A percentile compares a stretch with the other conserved stretches of the same genome.
These are phyloP conservation scores for Lordiphosa stackelbergi DNA, from an alignment of 1,140 invertebrate genomes.

Conservation along the genomic window DNA sequence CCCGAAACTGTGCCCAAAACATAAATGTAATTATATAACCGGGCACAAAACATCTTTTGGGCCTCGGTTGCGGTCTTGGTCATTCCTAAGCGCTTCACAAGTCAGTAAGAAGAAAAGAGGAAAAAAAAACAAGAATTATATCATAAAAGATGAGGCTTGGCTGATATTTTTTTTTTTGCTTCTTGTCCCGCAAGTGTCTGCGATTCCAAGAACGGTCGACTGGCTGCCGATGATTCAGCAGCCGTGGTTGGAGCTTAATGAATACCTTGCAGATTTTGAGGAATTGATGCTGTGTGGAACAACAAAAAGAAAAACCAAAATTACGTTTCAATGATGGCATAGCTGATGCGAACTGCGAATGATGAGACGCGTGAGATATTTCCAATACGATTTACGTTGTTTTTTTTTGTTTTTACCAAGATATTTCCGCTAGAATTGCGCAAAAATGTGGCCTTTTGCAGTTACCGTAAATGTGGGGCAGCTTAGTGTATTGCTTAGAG, in stretches of 20 bases:
- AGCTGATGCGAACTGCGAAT: slow-evolving; percentile 34
- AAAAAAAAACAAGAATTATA: slow-evolving; percentile 43
- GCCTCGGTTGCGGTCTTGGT: slow-evolving; percentile 2
- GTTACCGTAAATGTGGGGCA: slow-evolving; percentile 68
- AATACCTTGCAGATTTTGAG: slow-evolving; percentile 68
- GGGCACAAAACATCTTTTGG: not conserved
- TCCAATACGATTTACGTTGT: slow-evolving; percentile 53
- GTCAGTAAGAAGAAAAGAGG: slow-evolving; percentile 15
- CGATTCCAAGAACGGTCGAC: slow-evolving; percentile 52
- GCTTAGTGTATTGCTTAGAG: slow-evolving; percentile 50
- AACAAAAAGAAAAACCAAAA: slow-evolving; percentile 25
- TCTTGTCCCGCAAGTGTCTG: slow-evolving; percentile 20
- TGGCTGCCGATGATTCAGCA: slow-evolving; percentile 57
- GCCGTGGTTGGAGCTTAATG: slow-evolving; percentile 58
- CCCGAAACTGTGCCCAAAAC: not conserved
- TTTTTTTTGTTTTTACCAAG: too few relatives aligned
- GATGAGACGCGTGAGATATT: slow-evolving; percentile 69
- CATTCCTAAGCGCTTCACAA: slow-evolving; percentile 22
- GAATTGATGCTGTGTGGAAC: slow-evolving; percentile 57
- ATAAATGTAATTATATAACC: slow-evolving; percentile 15
- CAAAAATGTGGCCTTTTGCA: slow-evolving; percentile 25
- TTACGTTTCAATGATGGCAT: slow-evolving; percentile 59
- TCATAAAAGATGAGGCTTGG: slow-evolving; percentile 54
- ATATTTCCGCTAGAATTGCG: slow-evolving; percentile 61
- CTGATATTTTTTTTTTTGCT: slow-evolving; percentile 50